These are phyloP conservation scores for Lytechinus variegatus DNA, from an alignment of 35 echinoderm and acorn worm genomes.

Conservation along the genomic window DNA sequence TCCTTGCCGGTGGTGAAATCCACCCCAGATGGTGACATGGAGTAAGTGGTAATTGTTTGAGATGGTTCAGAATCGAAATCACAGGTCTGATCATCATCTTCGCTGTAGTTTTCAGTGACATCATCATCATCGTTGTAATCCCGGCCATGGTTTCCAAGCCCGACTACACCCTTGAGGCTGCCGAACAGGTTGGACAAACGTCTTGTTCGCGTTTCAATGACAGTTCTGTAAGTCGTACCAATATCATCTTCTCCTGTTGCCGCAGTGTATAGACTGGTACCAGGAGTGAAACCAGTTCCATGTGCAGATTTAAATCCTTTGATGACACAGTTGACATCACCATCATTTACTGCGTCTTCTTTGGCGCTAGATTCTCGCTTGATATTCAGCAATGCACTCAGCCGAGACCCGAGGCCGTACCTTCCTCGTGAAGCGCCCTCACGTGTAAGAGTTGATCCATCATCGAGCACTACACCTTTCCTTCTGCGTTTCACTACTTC, in stretches of 20 bases:
- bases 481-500: not conserved
- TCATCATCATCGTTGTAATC: not conserved
- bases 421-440: not conserved
- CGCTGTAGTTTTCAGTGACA: not conserved
- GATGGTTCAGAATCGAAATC: not conserved
- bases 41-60: not conserved
- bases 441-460: not conserved
- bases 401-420: not conserved
- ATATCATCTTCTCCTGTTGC: not conserved
- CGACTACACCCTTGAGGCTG: not conserved
- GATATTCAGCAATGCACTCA: not conserved
- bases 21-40: not conserved
- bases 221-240: not conserved
- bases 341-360: not conserved
- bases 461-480: not conserved
- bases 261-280: not conserved
- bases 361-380: not conserved
- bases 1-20: not conserved
- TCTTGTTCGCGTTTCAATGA: not conserved
- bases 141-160: not conserved
- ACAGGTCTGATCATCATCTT: not conserved
- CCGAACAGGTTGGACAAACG: not conserved
- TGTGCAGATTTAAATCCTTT: not conserved
- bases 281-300: not conserved
- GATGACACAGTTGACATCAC: not conserved